Percentiles rank a stretch among this genome's conserved stretches.
These are phyloP conservation scores for Lissonota sp. DNA, from an alignment of 2,888 invertebrate species.

Conservation along the genomic window DNA sequence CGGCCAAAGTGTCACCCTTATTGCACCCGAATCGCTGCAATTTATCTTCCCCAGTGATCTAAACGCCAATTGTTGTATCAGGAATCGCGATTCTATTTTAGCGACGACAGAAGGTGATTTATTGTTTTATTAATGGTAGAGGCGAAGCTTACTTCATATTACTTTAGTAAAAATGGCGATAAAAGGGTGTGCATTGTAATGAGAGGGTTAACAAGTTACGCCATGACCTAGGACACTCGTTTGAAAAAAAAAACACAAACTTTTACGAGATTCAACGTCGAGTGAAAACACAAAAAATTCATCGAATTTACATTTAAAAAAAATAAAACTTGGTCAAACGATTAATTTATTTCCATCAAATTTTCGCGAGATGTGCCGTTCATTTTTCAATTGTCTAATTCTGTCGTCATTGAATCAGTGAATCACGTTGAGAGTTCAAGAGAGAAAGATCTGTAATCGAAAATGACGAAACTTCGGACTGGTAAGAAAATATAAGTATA, in stretches of 20 bases:
- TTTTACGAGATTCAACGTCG: background rate
- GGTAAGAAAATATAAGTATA: background rate
- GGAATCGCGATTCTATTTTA: too few relatives aligned
- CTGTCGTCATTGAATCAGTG: too few relatives aligned
- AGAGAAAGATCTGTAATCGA: background rate
- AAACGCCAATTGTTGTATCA: conserved; percentile 24
- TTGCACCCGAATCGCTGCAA: background rate
- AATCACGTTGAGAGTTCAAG: too few relatives aligned
- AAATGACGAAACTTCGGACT: conserved; percentile 3
- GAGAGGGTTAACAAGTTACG: conserved; percentile 41
- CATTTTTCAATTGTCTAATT: background rate
- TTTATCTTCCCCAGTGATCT: conserved; percentile 26
- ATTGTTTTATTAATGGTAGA: conserved; percentile 22
- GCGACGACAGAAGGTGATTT: background rate
- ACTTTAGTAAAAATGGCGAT: background rate
- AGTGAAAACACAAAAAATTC: too few relatives aligned
- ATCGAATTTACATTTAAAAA: background rate
- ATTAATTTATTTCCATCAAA: background rate
- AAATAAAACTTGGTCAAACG: background rate
- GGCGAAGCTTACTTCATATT: background rate
- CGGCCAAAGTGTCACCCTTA: background rate
- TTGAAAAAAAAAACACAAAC: background rate
- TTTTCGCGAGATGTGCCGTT: background rate
- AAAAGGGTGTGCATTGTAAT: conserved; percentile 7
- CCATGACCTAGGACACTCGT: conserved; percentile 1